Conservation (phyloP, 1,140 invertebrate species). For the Leptinotarsa texana region DNA sequence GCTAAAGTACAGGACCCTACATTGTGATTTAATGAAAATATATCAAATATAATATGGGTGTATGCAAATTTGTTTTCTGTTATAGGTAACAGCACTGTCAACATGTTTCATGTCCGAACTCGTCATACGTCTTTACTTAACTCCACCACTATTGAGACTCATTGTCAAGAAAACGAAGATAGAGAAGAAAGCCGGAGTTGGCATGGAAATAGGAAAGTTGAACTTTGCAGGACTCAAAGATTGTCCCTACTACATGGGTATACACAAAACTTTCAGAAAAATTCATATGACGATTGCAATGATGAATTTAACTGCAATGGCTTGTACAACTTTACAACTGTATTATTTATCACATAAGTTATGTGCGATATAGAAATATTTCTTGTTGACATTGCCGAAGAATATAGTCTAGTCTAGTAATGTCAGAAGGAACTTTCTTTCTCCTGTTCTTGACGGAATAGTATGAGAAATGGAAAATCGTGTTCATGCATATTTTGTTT, state of each 20-base stretch:
- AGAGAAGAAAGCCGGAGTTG: constrained; percentile 71
- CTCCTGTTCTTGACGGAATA: not conserved
- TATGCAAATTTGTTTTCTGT: constrained; percentile 44
- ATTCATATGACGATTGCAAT: constrained; percentile 72
- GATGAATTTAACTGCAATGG: constrained; percentile 73
- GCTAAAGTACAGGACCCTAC: too few species aligned
- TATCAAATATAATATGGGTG: too few species aligned
- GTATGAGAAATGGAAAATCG: not conserved
- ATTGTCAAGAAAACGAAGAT: constrained; percentile 71
- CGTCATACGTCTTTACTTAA: constrained; percentile 69
- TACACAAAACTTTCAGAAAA: constrained; percentile 69
- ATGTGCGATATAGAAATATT: constrained; percentile 15
- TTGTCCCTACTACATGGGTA: constrained; percentile 72
- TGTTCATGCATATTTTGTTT: not conserved
- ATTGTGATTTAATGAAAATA: too few species aligned
- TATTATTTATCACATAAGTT: constrained; percentile 68
- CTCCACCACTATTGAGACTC: constrained; percentile 66
- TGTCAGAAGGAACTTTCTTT: not conserved
- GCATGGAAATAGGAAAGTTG: constrained; percentile 71
- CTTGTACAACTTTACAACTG: constrained; percentile 71
- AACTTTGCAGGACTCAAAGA: constrained; percentile 67
- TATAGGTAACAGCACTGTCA: constrained; percentile 66
- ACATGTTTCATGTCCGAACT: constrained; percentile 72
- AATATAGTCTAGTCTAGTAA: not conserved
- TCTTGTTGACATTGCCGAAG: not conserved